Evolutionary conservation across 2,797 vertebrate species (phyloP), one percentile per base, ranked within the genome.

Genomic region (Atherinosoma microstoma): DNA sequence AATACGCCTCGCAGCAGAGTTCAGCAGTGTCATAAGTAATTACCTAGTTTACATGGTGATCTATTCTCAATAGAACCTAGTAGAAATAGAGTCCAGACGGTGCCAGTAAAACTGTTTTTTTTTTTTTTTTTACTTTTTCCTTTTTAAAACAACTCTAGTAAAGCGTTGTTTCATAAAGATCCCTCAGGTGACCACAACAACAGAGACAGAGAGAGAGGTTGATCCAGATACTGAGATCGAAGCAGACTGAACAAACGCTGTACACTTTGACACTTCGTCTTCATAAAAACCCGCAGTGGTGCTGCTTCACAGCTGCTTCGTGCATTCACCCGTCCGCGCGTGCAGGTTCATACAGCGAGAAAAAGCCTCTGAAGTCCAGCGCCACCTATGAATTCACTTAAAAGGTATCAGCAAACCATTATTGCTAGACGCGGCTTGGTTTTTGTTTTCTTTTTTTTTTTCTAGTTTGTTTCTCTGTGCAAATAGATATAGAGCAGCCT

Each of bases 51-150:
- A 74, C 71, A 76, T 70, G 69, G n/a, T 84, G 75, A 65, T 76
- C 80, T 83, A 72, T 74, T 84, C 81, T 75, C 80, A 75, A 73
- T 70, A 85, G 87, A 83, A 74, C 84, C 84, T 70, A 80, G 78
- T 85, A 89, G 87, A 90, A 91, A 91, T 74, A 90, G 87, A 88
- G 75, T 88, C 86, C 89, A 87, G 87, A 85, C 58, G 40, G 84
- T 87, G 87, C 85, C 88, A 70, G 85, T 35, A 75, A 73, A 81
- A 42, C 42, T 1, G 12, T 5, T 42, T 42, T 42, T 42, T 38
- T 67, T 73, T 73, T 57, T 60, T 47, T 67, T 18, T 4, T 36
- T 40, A 27, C 58, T 53, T 76, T 72, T 56, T 34, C 12, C 5
- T 74, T 80, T 83, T 80, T 74, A 66, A 75, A 74, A 79, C 82